A percentile compares a stretch with the other conserved stretches of the same genome.
phyloP scores from a whole-genome alignment of 2,888 invertebrate species.

The Protodeltote pygarga region DNA sequence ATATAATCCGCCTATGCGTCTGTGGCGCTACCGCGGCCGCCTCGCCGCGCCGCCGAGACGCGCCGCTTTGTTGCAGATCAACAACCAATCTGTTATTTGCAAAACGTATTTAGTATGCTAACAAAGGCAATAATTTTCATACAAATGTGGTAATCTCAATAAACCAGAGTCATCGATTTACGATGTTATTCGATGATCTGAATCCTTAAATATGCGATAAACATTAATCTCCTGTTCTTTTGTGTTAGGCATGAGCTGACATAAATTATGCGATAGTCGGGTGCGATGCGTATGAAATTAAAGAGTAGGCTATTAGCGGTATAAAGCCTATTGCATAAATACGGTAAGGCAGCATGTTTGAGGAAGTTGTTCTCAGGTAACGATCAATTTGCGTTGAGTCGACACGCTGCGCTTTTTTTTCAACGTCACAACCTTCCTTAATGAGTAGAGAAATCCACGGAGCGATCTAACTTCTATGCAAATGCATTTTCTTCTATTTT shows the following conservation, averaged over 20 bases:
- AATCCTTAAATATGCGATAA: slow-evolving; percentile 26
- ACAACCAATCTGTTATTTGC: slow-evolving; percentile 57
- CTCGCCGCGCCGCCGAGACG: no score
- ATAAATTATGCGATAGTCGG: slow-evolving; percentile 28
- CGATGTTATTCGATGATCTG: slow-evolving; percentile 46
- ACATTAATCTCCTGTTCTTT: slow-evolving; percentile 35
- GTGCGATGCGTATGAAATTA: slow-evolving; percentile 39
- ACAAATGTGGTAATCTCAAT: slow-evolving; percentile 52
- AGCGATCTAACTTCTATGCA: slow-evolving; percentile 74
- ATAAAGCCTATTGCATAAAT: slow-evolving; percentile 70
- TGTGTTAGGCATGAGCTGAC: slow-evolving; percentile 21
- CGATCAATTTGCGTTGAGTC: slow-evolving; percentile 72
- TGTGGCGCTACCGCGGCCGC: no score
- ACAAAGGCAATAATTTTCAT: slow-evolving; percentile 65
- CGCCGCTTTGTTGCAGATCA: slow-evolving; percentile 55
- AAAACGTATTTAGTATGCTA: slow-evolving; percentile 55
- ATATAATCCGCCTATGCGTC: slow-evolving; percentile 65
- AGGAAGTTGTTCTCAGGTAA: slow-evolving; percentile 70
- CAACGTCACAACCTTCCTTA: slow-evolving; percentile 71
- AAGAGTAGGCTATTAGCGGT: slow-evolving; percentile 50
- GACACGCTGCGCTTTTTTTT: slow-evolving; percentile 59
- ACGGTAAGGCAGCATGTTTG: slow-evolving; percentile 60
- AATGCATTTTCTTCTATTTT: slow-evolving; percentile 78
- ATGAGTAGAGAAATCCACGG: slow-evolving; percentile 76
- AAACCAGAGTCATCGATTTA: slow-evolving; percentile 47